Conservation (phyloP, 2,888 invertebrate genomes). For the Drymonia ruficornis region DNA sequence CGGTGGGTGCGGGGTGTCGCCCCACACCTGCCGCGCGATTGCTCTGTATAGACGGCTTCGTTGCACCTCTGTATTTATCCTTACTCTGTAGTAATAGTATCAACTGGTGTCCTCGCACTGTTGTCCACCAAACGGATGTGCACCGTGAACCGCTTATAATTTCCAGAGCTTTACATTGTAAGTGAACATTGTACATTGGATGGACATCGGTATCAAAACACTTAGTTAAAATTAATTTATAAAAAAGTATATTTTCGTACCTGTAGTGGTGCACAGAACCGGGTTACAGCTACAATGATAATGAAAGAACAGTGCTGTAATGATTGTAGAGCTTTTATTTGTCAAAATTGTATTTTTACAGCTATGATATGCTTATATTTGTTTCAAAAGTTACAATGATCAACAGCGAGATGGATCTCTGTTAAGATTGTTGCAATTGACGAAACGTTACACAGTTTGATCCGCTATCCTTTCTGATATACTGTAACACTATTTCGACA, state of each 20-base stretch:
- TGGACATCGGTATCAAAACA: too few species aligned
- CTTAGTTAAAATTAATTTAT: not conserved
- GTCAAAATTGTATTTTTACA: slow-evolving; percentile 94
- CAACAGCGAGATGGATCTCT: slow-evolving; percentile 81
- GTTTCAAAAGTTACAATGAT: slow-evolving; percentile 87
- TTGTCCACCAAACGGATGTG: too few species aligned
- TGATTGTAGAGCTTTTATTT: slow-evolving; percentile 90
- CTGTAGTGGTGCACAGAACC: slow-evolving; percentile 19
- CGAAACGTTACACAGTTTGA: slow-evolving; percentile 74
- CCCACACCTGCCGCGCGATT: too few species aligned
- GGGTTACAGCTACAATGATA: slow-evolving; percentile 20
- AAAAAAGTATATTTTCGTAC: slow-evolving; percentile 15
- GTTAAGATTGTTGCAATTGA: slow-evolving; percentile 76
- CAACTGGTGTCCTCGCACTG: too few species aligned
- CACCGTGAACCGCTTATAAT: too few species aligned
- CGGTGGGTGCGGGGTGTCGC: too few species aligned
- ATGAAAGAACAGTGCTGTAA: slow-evolving; percentile 70
- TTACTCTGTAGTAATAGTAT: too few species aligned
- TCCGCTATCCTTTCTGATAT: slow-evolving; percentile 68
- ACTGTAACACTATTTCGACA: slow-evolving; percentile 74
- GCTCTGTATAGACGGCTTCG: too few species aligned
- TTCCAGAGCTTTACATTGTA: too few species aligned
- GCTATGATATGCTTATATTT: slow-evolving; percentile 96
- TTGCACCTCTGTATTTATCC: too few species aligned
- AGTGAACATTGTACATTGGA: too few species aligned